Percentiles rank a stretch among this genome's conserved stretches.
These are phyloP conservation scores for Polylopha cassiicola DNA, from an alignment of 2,888 invertebrate species.

Conservation along the genomic window DNA sequence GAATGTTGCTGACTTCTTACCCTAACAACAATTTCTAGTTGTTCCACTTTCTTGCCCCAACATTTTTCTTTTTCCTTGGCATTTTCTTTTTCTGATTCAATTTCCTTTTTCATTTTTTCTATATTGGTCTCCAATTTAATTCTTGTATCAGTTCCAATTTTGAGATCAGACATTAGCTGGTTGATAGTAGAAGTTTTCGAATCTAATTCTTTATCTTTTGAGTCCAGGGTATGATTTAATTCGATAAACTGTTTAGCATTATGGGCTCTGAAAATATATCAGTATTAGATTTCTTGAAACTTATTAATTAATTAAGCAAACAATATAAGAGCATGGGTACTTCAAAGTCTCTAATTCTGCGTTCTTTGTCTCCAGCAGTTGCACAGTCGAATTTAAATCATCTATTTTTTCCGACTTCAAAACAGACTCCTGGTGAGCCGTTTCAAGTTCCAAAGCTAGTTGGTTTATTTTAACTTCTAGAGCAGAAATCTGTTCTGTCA, in stretches of 20 bases:
- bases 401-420: slow-evolving; percentile 21
- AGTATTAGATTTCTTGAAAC: background rate
- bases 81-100: slow-evolving; percentile 30
- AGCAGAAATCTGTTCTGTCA: slow-evolving; percentile 24
- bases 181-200: slow-evolving; percentile 34
- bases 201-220: slow-evolving; percentile 31
- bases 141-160: slow-evolving; percentile 32
- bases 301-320: background rate
- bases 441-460: slow-evolving; percentile 22
- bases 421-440: slow-evolving; percentile 21
- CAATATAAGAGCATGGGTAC: slow-evolving; percentile 23
- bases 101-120: slow-evolving; percentile 31
- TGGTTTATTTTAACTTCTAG: slow-evolving; percentile 28
- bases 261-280: slow-evolving; percentile 24
- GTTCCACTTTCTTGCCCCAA: slow-evolving; percentile 30
- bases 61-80: slow-evolving; percentile 30
- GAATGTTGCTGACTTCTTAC: slow-evolving; percentile 25
- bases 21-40: slow-evolving; percentile 32
- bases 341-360: slow-evolving; percentile 26
- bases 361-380: slow-evolving; percentile 22
- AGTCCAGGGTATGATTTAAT: slow-evolving; percentile 19
- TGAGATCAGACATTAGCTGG: slow-evolving; percentile 42
- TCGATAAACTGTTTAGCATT: slow-evolving; percentile 27
- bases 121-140: slow-evolving; percentile 32
- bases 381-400: slow-evolving; percentile 22